A percentile compares a stretch with the other conserved stretches of the same genome.
Conservation (phyloP, 2,888 invertebrate genomes). For the Diaprepes abbreviatus region DNA sequence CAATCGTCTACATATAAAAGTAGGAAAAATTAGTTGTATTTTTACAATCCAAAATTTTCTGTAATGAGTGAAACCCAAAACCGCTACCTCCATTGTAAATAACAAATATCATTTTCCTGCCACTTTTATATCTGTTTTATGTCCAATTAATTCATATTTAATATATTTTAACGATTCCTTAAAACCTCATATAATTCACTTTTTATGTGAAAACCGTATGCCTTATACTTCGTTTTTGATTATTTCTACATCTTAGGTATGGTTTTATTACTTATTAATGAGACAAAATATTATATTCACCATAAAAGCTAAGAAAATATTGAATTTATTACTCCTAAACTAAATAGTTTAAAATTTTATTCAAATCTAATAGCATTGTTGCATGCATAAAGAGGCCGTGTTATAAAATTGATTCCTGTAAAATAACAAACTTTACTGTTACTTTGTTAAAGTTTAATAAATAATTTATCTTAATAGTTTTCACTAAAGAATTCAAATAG, state of each 20-base stretch:
- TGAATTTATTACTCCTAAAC: not conserved
- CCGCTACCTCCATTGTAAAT: not conserved
- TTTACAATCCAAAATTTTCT: not conserved
- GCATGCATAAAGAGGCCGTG: slow-evolving; percentile 3
- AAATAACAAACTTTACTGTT: not conserved
- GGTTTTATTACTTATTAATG: slow-evolving; percentile 8
- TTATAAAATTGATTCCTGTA: not conserved
- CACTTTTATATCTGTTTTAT: not conserved
- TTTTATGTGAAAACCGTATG: slow-evolving; percentile 1
- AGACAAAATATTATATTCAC: not conserved
- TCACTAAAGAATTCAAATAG: not conserved
- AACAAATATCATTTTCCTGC: not conserved
- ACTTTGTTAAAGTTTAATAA: not conserved
- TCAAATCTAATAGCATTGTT: not conserved
- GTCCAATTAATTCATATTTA: slow-evolving; percentile 8
- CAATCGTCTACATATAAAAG: no score
- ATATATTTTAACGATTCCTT: slow-evolving; percentile 2
- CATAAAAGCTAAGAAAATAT: slow-evolving; percentile 7
- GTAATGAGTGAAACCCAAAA: not conserved
- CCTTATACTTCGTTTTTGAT: slow-evolving; percentile 9
- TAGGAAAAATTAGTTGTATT: no score
- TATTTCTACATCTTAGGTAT: not conserved
- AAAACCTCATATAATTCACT: not conserved
- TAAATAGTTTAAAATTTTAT: not conserved
- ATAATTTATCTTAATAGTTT: not conserved